A percentile compares a stretch with the other conserved stretches of the same genome.
phyloP scores from a whole-genome alignment of 2,113 vertebrate genomes.

The Psilopsiagon aurifrons region DNA sequence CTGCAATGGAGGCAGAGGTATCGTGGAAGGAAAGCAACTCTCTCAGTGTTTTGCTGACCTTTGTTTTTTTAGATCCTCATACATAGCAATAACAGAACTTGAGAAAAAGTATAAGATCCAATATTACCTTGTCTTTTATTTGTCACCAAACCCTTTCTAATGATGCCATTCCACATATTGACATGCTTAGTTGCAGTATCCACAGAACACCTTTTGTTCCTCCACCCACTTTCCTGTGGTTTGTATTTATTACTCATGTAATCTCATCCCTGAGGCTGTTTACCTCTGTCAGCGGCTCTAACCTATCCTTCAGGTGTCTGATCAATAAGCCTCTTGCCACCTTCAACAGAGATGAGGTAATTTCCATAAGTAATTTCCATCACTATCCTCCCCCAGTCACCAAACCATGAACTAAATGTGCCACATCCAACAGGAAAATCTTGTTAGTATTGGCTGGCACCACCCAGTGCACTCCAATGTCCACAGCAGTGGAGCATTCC shows the following conservation, averaged over 20 bases:
- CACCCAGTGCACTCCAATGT: fast-evolving
- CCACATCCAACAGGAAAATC: neutral
- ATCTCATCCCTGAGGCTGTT: neutral
- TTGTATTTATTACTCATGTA: neutral
- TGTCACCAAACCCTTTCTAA: neutral
- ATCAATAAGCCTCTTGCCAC: neutral
- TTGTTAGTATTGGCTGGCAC: fast-evolving
- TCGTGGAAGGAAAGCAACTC: neutral
- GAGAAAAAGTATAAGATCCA: neutral
- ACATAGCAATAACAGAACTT: neutral
- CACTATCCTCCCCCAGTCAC: neutral
- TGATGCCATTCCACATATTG: neutral
- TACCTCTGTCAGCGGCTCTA: neutral
- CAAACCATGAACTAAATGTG: fast-evolving
- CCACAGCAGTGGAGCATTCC: fast-evolving
- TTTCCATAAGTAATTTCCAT: neutral
- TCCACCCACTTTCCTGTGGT: fast-evolving
- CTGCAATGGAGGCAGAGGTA: neutral
- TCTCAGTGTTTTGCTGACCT: neutral
- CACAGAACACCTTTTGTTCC: neutral
- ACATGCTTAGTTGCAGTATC: neutral
- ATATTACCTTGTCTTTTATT: neutral
- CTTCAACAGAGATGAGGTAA: neutral
- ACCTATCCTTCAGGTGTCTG: neutral
- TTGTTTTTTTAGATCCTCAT: neutral